Percentiles rank a stretch among this genome's conserved stretches.
These are phyloP conservation scores for Leptoclinus maculatus DNA, from an alignment of 2,797 vertebrate genomes.

Conservation along the genomic window DNA sequence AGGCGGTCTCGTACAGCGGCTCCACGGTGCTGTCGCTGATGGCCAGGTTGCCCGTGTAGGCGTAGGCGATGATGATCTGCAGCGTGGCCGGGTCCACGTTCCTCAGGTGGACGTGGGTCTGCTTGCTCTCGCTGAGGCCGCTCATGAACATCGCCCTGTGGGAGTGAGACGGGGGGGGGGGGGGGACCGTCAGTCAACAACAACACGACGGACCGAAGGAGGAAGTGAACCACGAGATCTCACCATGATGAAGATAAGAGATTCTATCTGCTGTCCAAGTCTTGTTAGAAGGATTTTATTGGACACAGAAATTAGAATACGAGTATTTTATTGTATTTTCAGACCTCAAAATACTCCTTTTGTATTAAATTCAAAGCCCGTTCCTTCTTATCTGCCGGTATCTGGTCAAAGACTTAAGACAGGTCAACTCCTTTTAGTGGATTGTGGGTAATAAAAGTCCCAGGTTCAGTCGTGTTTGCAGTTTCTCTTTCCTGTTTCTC, in stretches of 20 bases:
- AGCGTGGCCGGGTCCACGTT: constrained; percentile 95
- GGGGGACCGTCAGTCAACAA: neutral
- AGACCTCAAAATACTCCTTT: neutral
- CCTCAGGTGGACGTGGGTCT: constrained; percentile 96
- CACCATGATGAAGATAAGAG: neutral
- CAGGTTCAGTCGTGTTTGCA: neutral
- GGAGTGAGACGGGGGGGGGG: constrained; percentile 63
- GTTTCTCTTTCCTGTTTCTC: constrained; percentile 18
- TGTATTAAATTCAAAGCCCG: neutral
- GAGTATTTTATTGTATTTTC: too few species aligned
- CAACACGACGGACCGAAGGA: neutral
- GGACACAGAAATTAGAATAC: too few species aligned
- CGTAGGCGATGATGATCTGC: constrained; percentile 96
- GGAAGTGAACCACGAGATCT: neutral
- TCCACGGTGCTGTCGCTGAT: constrained; percentile 96
- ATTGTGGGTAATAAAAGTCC: neutral
- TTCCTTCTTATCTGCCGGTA: neutral
- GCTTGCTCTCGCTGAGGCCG: constrained; percentile 97
- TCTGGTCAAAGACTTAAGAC: neutral
- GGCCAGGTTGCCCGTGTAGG: constrained; percentile 97
- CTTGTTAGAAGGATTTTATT: too few species aligned
- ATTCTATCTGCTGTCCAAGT: neutral
- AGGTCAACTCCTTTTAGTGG: neutral
- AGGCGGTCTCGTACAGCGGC: constrained; percentile 98
- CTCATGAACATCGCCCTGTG: constrained; percentile 99